Conservation (phyloP, 2,113 vertebrate genomes). For the Eurystomus gularis region DNA sequence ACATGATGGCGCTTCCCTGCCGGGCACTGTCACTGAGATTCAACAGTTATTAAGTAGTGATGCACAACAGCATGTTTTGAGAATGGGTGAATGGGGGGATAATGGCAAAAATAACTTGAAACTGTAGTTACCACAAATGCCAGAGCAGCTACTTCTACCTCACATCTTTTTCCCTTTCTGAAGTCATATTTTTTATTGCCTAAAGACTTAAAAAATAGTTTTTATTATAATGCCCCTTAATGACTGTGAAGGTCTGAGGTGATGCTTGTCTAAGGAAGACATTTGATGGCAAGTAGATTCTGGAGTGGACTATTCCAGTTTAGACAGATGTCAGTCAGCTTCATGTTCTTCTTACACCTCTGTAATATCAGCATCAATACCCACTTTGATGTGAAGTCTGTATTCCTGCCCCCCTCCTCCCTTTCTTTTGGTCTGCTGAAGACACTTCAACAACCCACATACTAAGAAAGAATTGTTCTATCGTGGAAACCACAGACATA, state of each 20-base stretch:
- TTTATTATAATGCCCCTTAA: neutral
- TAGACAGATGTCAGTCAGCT: neutral
- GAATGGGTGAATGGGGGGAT: neutral
- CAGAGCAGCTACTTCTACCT: neutral
- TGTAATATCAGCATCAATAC: neutral
- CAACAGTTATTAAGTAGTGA: neutral
- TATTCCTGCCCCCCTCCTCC: neutral
- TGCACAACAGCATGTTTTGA: neutral
- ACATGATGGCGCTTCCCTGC: neutral
- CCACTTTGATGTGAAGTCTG: neutral
- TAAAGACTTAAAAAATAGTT: neutral
- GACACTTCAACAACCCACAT: neutral
- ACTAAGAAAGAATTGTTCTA: neutral
- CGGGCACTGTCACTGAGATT: neutral
- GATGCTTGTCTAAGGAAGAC: neutral
- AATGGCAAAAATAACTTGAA: neutral
- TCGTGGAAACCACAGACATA: neutral
- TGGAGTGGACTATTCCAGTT: neutral
- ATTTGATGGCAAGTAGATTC: neutral
- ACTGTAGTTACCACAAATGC: neutral
- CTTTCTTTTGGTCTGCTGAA: neutral
- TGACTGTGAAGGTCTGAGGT: neutral
- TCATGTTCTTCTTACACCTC: neutral
- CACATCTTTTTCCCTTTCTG: neutral
- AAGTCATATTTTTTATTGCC: neutral